phyloP scores from a whole-genome alignment of 2,797 vertebrate genomes.

The Fringilla coelebs region DNA sequence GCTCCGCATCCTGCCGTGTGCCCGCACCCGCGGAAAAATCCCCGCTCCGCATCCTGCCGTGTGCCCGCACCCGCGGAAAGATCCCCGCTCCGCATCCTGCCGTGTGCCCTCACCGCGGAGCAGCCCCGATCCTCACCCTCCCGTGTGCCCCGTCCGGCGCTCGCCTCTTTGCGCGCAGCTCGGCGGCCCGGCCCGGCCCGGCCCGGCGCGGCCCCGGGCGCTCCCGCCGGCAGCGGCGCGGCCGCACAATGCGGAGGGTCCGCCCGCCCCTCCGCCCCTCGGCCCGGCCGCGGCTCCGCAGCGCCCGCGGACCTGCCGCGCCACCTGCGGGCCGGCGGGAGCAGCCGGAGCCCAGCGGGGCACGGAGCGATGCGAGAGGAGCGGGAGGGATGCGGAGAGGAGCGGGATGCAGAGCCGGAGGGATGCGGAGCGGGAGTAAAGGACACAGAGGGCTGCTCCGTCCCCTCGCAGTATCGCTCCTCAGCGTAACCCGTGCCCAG shows the following conservation, averaged over 20 bases:
- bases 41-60: not conserved
- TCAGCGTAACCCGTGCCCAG: fast-evolving
- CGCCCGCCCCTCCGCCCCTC: not conserved
- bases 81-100: not conserved
- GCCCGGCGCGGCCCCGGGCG: not conserved
- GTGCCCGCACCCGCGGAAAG: not conserved
- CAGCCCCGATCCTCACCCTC: no score
- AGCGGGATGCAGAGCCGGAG: no score
- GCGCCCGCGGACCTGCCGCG: not conserved
- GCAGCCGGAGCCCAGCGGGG: not conserved
- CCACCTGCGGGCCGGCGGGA: not conserved
- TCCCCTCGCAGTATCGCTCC: no score
- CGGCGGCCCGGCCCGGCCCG: not conserved
- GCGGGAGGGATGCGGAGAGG: no score
- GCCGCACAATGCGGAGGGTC: slow-evolving; percentile 33
- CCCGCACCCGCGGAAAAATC: not conserved
- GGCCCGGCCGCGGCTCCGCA: not conserved
- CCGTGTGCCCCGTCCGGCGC: no score
- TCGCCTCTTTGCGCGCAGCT: no score
- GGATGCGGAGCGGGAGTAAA: no score
- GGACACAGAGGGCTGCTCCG: not conserved
- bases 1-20: not conserved
- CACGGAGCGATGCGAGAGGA: not conserved
- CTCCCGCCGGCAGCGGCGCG: not conserved
- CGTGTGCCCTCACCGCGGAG: not conserved